phyloP scores from a whole-genome alignment of 2,888 invertebrate genomes.

The Orchesellides sinensis region DNA sequence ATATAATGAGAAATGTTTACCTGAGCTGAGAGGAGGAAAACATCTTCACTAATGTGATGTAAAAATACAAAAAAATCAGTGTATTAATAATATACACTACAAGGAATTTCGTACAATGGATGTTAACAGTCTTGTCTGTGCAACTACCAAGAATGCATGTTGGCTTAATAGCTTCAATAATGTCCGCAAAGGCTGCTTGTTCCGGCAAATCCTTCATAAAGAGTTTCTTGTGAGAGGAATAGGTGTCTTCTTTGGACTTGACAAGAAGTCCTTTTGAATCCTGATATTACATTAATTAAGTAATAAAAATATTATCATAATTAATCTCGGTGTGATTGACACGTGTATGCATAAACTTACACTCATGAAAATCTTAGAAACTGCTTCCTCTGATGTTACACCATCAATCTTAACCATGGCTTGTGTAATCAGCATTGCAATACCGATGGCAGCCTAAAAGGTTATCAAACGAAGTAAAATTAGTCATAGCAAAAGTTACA shows the following conservation, averaged over 20 bases:
- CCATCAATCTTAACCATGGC: constrained; percentile 93
- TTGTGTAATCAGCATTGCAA: constrained; percentile 93
- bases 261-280: constrained; percentile 97
- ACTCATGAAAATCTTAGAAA: constrained; percentile 85
- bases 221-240: constrained; percentile 86
- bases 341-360: constrained; percentile 54
- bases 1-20: constrained; percentile 32
- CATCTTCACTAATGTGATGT: constrained; percentile 93
- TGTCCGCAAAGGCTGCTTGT: constrained; percentile 87
- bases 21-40: constrained; percentile 93
- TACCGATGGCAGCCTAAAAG: constrained; percentile 91
- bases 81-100: background rate
- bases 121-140: too few species aligned
- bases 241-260: too few species aligned
- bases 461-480: background rate
- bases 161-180: constrained; percentile 89
- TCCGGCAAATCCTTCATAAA: constrained; percentile 90
- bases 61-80: too few species aligned
- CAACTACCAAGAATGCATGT: constrained; percentile 95
- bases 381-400: constrained; percentile 85
- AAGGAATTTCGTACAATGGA: background rate
- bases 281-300: constrained; percentile 25
- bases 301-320: background rate
- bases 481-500: background rate
- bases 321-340: background rate